These are phyloP conservation scores for Latrodectus geometricus DNA, from an alignment of 1,140 invertebrate genomes.

Conservation along the genomic window DNA sequence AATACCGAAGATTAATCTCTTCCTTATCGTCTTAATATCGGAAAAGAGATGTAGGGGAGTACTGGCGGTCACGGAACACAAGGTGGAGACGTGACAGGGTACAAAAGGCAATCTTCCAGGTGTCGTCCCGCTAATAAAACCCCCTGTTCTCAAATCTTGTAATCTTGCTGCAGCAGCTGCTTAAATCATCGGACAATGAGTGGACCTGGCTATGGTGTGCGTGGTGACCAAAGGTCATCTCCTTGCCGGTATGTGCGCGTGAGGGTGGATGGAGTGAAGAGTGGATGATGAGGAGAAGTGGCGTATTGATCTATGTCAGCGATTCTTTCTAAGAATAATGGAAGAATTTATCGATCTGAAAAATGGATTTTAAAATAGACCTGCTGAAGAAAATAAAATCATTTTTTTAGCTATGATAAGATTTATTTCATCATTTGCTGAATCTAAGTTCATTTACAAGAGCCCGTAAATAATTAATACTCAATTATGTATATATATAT, in stretches of 20 bases:
- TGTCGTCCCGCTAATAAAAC: neutral
- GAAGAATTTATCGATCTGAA: too few species aligned
- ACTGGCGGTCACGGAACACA: neutral
- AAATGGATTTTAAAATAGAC: too few species aligned
- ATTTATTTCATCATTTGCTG: too few species aligned
- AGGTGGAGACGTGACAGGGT: conserved; percentile 3
- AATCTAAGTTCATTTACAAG: too few species aligned
- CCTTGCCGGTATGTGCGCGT: neutral
- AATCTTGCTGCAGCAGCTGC: conserved; percentile 45
- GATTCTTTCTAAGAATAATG: too few species aligned
- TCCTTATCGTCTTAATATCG: conserved; percentile 4
- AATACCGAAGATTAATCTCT: neutral
- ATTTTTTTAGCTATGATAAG: too few species aligned
- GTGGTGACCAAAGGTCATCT: conserved; percentile 32
- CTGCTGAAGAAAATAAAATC: too few species aligned
- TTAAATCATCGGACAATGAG: conserved; percentile 29
- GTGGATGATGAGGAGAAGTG: too few species aligned
- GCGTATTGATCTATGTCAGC: too few species aligned
- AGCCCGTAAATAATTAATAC: too few species aligned
- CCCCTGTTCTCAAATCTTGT: neutral
- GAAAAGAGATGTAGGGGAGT: neutral
- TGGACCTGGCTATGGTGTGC: neutral
- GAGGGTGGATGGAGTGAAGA: neutral
- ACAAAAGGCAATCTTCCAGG: conserved; percentile 11
- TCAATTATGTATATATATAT: too few species aligned